Conservation (phyloP, 2,888 invertebrate genomes). For the Acronicta psi region DNA sequence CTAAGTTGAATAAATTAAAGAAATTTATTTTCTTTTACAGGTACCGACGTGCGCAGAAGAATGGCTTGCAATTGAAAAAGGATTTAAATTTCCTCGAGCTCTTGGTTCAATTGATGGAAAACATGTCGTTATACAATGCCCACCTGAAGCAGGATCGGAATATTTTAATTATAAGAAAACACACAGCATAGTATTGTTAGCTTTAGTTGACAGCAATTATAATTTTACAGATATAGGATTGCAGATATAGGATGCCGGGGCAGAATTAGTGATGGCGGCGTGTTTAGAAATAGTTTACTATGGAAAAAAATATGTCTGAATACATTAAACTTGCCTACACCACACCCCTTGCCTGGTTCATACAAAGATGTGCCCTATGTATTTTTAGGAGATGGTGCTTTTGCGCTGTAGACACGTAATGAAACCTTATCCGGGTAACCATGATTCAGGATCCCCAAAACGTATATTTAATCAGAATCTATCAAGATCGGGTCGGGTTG, state of each 20-base stretch:
- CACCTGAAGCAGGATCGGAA: constrained; percentile 15
- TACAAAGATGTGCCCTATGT: constrained; percentile 43
- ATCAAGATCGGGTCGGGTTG: constrained; percentile 34
- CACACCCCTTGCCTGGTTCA: constrained; percentile 24
- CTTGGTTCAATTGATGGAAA: constrained; percentile 25
- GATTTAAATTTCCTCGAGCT: constrained; percentile 20
- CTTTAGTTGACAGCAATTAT: constrained; percentile 37
- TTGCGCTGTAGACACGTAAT: constrained; percentile 45
- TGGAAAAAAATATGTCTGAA: constrained; percentile 39
- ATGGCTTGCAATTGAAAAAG: constrained; percentile 17
- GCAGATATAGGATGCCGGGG: constrained; percentile 63
- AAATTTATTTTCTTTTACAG: constrained; percentile 6
- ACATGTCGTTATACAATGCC: constrained; percentile 20
- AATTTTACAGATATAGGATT: constrained; percentile 63
- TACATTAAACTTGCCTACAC: constrained; percentile 9
- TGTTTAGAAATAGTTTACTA: constrained; percentile 44
- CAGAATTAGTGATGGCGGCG: constrained; percentile 46
- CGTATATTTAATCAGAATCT: constrained; percentile 38
- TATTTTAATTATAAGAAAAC: constrained; percentile 39
- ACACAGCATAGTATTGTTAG: constrained; percentile 34
- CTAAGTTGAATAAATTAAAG: too few relatives aligned
- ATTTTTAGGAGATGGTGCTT: constrained; percentile 46
- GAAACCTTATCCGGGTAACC: constrained; percentile 54
- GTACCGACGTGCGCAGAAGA: constrained; percentile 16
- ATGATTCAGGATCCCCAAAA: constrained; percentile 33